phyloP scores from a whole-genome alignment of 2,888 invertebrate species.

The Drosophila fulvimacula region DNA sequence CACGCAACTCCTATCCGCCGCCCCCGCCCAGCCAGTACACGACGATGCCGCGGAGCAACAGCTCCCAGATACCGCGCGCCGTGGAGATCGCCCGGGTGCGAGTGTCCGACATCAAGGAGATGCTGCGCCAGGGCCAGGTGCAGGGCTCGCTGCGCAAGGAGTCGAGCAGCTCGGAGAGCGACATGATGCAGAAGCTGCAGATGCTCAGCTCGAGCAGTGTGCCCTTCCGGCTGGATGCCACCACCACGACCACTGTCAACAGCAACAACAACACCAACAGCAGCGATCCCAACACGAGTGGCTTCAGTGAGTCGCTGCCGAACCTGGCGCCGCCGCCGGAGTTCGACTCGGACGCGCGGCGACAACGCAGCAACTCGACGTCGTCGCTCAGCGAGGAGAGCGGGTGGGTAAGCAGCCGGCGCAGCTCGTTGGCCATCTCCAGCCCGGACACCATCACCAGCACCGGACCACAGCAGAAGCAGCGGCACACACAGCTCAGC shows the following conservation, averaged over 20 bases:
- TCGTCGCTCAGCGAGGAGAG: conserved; percentile 92
- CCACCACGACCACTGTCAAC: conserved; percentile 71
- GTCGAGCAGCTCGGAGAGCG: conserved; percentile 86
- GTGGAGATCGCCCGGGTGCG: conserved; percentile 84
- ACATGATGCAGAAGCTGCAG: conserved; percentile 84
- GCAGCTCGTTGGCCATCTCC: conserved; percentile 88
- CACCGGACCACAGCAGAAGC: conserved; percentile 58
- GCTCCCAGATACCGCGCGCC: conserved; percentile 86
- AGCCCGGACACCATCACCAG: conserved; percentile 86
- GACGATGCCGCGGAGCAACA: conserved; percentile 87
- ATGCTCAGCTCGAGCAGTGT: conserved; percentile 87
- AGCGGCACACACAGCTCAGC: conserved; percentile 66
- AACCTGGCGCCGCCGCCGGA: conserved; percentile 89
- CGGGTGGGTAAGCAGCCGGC: conserved; percentile 94
- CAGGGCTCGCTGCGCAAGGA: conserved; percentile 75
- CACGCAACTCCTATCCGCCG: conserved; percentile 88
- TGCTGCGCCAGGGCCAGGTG: conserved; percentile 79
- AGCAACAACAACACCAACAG: conserved; percentile 76
- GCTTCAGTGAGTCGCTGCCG: conserved; percentile 90
- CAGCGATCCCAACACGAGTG: conserved; percentile 83
- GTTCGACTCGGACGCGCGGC: conserved; percentile 85
- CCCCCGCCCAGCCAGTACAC: conserved; percentile 83
- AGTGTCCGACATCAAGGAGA: conserved; percentile 84
- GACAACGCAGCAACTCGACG: conserved; percentile 86
- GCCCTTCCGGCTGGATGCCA: conserved; percentile 88